These are phyloP conservation scores for Ispidina lecontei DNA, from an alignment of 2,797 vertebrate genomes.

Conservation along the genomic window DNA sequence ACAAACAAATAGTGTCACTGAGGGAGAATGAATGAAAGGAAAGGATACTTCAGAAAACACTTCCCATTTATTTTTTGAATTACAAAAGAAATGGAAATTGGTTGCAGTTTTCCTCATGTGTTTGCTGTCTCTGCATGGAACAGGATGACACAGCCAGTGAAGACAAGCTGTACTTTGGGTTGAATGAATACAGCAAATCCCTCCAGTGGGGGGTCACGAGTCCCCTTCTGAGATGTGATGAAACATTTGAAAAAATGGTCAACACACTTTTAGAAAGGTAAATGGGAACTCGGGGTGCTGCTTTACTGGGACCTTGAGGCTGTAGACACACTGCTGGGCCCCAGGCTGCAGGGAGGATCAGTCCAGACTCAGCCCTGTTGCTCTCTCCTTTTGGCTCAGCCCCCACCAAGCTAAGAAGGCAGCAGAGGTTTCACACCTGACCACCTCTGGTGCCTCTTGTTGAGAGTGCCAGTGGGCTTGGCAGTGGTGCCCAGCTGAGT, in stretches of 20 bases:
- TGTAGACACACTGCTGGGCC: not conserved
- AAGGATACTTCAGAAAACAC: not conserved
- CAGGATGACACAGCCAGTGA: slow-evolving; percentile 84
- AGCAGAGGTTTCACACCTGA: not conserved
- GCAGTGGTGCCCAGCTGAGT: not conserved
- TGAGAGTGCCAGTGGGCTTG: not conserved
- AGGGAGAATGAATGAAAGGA: not conserved
- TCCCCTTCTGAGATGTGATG: slow-evolving; percentile 94
- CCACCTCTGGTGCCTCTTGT: not conserved
- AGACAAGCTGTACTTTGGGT: slow-evolving; percentile 91
- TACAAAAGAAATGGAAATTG: not conserved
- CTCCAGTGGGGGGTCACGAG: slow-evolving; percentile 96
- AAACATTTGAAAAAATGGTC: slow-evolving; percentile 98
- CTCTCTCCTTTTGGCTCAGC: not conserved
- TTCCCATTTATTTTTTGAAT: not conserved
- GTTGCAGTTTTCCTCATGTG: not conserved
- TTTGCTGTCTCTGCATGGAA: slow-evolving; percentile 59
- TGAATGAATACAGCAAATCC: slow-evolving; percentile 93
- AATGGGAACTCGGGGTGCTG: slow-evolving; percentile 28
- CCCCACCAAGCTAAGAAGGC: not conserved
- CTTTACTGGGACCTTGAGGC: not conserved
- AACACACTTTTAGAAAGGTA: slow-evolving; percentile 93
- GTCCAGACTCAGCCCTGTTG: not conserved
- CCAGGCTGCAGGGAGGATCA: not conserved
- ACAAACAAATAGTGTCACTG: not conserved